These are phyloP conservation scores for Potorous gilbertii DNA, from an alignment of 2,797 vertebrate species.

Conservation along the genomic window DNA sequence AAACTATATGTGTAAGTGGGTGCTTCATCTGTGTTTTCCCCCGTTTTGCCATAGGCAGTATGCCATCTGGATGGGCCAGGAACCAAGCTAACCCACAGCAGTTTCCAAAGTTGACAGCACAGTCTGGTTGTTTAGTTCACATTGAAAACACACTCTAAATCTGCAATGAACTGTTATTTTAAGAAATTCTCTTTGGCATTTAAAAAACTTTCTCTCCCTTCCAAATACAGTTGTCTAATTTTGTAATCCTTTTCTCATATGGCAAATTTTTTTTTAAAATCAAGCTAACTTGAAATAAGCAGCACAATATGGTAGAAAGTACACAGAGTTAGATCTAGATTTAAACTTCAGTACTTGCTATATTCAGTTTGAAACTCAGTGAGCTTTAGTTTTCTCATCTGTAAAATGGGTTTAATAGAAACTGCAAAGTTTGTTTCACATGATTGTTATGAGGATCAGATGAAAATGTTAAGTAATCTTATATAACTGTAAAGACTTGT, in stretches of 20 bases:
- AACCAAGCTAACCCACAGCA: constrained; percentile 60
- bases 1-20: constrained; percentile 66
- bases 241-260: constrained; percentile 47
- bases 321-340: neutral
- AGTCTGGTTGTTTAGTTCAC: constrained; percentile 70
- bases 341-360: neutral
- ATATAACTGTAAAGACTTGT: neutral
- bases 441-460: neutral
- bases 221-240: constrained; percentile 56
- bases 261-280: constrained; percentile 3
- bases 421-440: neutral
- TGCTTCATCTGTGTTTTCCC: constrained; percentile 65
- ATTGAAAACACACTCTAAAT: constrained; percentile 65
- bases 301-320: neutral
- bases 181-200: constrained; percentile 52
- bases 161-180: constrained; percentile 65
- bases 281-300: neutral
- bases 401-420: neutral
- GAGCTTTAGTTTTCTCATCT: neutral
- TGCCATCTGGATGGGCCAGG: constrained; percentile 67
- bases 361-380: neutral
- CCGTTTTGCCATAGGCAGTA: constrained; percentile 63
- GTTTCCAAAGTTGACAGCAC: constrained; percentile 65
- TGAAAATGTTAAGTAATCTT: neutral
- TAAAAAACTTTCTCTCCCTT: constrained; percentile 57